Evolutionary conservation across 2,888 invertebrate species (phyloP), one percentile per base, ranked within the genome.

Genomic region (Seira musarum): DNA sequence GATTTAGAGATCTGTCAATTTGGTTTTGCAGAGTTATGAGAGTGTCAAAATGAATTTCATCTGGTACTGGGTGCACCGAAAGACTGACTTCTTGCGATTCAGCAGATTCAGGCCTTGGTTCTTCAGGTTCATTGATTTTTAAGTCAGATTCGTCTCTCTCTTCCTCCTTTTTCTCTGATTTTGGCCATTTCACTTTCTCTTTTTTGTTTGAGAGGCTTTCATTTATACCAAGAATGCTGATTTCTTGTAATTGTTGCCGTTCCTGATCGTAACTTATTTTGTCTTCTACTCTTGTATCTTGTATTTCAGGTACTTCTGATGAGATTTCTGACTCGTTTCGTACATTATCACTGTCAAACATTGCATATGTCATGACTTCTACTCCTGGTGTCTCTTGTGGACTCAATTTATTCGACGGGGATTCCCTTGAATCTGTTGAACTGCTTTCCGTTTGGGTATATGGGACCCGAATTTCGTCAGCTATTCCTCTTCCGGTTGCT

Each of bases 31-130:
- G 53, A 61, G 46, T 25, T 2, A 21, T 40, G 25, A 76, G 19
- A 2, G 61, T 66, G 60, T 76, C 76, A 68, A 76, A 68, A n/a
- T 76, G 76, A 25, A 76, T 40, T 30, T 76, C 76, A 10, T 76
- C 76, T 6, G 76, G 68, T 8, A 63, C 49, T 5, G 76, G 69
- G 2, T 76, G 76, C 0, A 76, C 76, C 1, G 60, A 67, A n/a
- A 76, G 17, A 21, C 46, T 49, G 3, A 76, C 69, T 46, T 76
- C 76, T 49, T 76, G 76, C 22, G 30, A 30, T 30, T 30, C 3
- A 5, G 30, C 30, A 30, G 30, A 30, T 30, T 30, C 30, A 30
- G 30, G 30, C 8, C 30, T 30, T 2, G 2, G 30, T 8, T 49
- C 30, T 8, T 68, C 76, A 17, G 76, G 24, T 24, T 76, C 76